Percentiles rank a stretch among this genome's conserved stretches.
These are phyloP conservation scores for Metalampra italica DNA, from an alignment of 2,888 invertebrate genomes.

Conservation along the genomic window DNA sequence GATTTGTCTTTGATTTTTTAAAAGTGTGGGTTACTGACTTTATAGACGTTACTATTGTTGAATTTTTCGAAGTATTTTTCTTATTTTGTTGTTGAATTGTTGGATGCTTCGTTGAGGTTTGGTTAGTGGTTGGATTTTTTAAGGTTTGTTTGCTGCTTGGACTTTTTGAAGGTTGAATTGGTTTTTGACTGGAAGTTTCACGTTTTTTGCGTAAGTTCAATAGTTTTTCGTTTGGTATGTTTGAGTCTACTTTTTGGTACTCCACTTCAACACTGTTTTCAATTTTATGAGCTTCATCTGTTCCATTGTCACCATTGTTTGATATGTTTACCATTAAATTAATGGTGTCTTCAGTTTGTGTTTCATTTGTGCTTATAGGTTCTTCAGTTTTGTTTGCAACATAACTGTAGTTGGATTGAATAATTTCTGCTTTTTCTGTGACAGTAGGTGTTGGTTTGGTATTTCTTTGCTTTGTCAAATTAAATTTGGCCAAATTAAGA, in stretches of 20 bases:
- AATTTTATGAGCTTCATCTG: constrained; percentile 29
- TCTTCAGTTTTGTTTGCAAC: constrained; percentile 24
- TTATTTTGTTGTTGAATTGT: not conserved
- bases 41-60: not conserved
- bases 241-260: constrained; percentile 26
- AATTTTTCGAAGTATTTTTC: not conserved
- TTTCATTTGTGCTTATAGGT: constrained; percentile 24
- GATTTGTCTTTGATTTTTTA: not conserved
- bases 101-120: constrained; percentile 7
- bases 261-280: constrained; percentile 60
- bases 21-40: constrained; percentile 3
- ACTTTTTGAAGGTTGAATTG: constrained; percentile 9
- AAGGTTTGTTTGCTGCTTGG: constrained; percentile 4
- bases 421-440: not conserved
- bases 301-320: constrained; percentile 29
- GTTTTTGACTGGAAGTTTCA: constrained; percentile 14
- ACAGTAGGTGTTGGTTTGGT: constrained; percentile 12
- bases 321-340: constrained; percentile 45
- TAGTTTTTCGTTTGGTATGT: constrained; percentile 29
- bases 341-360: constrained; percentile 37
- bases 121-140: not conserved
- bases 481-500: constrained; percentile 8
- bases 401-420: not conserved
- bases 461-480: constrained; percentile 16
- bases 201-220: constrained; percentile 38